Base-by-base conservation (phyloP, 2,113 vertebrate genomes). In the Hypocryptadius cinnamomeus region DNA sequence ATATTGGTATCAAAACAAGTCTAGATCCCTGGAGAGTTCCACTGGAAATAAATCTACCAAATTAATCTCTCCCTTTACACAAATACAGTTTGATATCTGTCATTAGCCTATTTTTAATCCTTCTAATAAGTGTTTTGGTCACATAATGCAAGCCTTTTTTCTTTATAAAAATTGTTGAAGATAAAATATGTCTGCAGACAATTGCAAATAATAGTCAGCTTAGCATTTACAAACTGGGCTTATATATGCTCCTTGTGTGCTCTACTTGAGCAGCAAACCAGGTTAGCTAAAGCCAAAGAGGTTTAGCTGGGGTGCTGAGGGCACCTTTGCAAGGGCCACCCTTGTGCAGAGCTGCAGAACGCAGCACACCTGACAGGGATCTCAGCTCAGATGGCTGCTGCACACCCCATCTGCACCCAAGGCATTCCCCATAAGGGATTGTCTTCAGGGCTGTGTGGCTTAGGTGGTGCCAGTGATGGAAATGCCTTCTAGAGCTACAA, bases 311-410 rank as follows among this genome's bases (percentile, higher is more conserved):
- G 15, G 48, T 47, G 53, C n/a, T 50, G 35, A 65, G 6, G 47
- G 45, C 35, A 40, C 10, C 33, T 27, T 31, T 85, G 37, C 53
- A 20, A 3, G 11, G 68, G 22, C 40, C n/a, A 21, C 13, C 17
- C 28, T 15, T 42, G 8, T 30, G 42, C 39, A 51, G 40, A 68
- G 30, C 24, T 4, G 15, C 63, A 60, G 54, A 60, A 48, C 0
- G 0, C 25, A 53, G 40, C 47, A 54, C 22, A 64, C 4, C 3
- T 27, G 44, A 59, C 0, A 0, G 21, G 25, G 31, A 24, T 14
- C n/a, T 39, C 59, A 47, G 3, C 60, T 69, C 66, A 48, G 50
- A 54, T 2, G 45, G 45, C 81, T 85, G 45, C 81, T 79, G 53
- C 23, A 6, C 39, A 57, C 14, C 21, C 39, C 57, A 28, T 6